Conservation (phyloP, 1,140 invertebrate species). For the Mactra quadrangularis region DNA sequence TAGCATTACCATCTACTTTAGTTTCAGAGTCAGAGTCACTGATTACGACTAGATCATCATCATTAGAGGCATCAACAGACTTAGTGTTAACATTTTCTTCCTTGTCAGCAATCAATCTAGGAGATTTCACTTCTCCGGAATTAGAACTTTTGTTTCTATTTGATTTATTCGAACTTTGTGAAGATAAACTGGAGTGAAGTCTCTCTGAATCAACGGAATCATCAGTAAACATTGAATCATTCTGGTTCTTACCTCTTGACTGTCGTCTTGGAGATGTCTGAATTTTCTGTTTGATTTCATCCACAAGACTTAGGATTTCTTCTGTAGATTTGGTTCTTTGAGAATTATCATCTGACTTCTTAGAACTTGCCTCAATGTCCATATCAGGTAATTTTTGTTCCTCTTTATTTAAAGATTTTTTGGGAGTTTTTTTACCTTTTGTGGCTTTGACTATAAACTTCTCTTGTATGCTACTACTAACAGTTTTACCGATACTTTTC, state of each 20-base stretch:
- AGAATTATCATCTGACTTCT: not conserved
- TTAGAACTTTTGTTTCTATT: not conserved
- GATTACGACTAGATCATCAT: not conserved
- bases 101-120: too few species aligned
- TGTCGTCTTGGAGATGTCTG: not conserved
- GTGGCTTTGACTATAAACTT: slow-evolving; percentile 41
- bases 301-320: slow-evolving; percentile 42
- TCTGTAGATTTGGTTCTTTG: slow-evolving; percentile 46
- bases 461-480: not conserved
- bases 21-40: not conserved
- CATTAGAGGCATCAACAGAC: too few species aligned
- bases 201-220: slow-evolving; percentile 38
- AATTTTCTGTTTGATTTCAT: slow-evolving; percentile 49
- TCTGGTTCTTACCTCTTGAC: not conserved
- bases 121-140: too few species aligned
- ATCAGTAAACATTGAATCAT: slow-evolving; percentile 58
- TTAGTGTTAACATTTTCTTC: too few species aligned
- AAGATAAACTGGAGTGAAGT: too few species aligned
- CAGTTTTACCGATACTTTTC: not conserved
- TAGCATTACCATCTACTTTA: not conserved
- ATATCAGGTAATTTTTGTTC: not conserved
- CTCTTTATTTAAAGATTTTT: not conserved
- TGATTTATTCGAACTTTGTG: too few species aligned
- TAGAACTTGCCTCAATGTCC: not conserved
- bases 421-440: slow-evolving; percentile 15